Evolutionary conservation across 2,888 invertebrate genomes (phyloP), one percentile per base, ranked within the genome.

Genomic region (Iphiclides podalirius): DNA sequence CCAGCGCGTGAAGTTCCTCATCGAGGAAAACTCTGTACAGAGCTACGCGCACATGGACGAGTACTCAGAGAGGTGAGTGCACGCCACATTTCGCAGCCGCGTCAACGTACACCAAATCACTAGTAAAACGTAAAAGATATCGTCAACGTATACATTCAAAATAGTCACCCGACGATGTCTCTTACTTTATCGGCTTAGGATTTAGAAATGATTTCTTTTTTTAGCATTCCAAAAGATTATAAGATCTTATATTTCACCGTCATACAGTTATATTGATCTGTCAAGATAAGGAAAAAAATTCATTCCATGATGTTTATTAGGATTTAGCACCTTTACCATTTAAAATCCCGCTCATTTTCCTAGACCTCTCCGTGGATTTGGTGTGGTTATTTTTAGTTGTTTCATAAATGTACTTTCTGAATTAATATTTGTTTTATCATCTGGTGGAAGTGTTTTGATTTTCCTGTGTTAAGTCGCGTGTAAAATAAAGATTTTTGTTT

Each of bases 1-100:
- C 79, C 98, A 99, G 78, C 92, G 98, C 48, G 98, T 98, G 83
- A 96, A 97, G 79, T 99, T 99, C 89, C 93, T 99, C 63, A 97
- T 99, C 60, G 98, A 99, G 89, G 98, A 98, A 82, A 97, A 98
- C 84, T 98, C 98, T 58, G 98, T 99, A 53, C 99, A 99, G 89
- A 97, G 96, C 73, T 99, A 99, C 88, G 98, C 98, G 42, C 97
- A 98, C 79, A 94, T 96, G 92, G 96, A 96, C 88, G 97, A 98
- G 88, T 99, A 98, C 90, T 97, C 97, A 74, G 98, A 98, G 91
- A 98, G 97, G 98, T 98, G 93, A 93, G 95, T 93, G 83, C 72
- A 59, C 62, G 52, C 51, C 49, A 47, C 52, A 47, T 57, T 60
- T 60, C 58, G 59, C 57, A 55, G 52, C 52, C 46, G 52, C 54